Base-by-base conservation (phyloP, 2,888 invertebrate genomes). In the Pardosa pseudoannulata region DNA sequence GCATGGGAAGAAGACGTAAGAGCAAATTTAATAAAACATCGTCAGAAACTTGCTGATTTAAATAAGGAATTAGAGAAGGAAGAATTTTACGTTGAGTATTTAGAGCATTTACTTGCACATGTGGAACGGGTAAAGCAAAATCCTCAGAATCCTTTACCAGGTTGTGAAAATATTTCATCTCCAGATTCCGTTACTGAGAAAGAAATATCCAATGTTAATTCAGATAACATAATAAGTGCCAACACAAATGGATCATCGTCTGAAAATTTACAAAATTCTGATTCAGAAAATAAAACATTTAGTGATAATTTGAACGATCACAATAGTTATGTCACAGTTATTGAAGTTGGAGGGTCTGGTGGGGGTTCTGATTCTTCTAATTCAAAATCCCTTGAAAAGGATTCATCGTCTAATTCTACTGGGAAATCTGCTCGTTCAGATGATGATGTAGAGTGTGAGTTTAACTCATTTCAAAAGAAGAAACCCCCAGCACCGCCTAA, bases 1-100 rank as follows among this genome's bases (percentile, higher is more conserved):
- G 96, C 96, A 91, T 89, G 89, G 89, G 96, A 96, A 92, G 96
- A 96, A 93, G 96, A 97, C 93, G 96, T 97, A 91, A 94, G 96
- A 91, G 96, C 96, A 90, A 96, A 96, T 93, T 94, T 97, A 90
- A 94, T 95, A 91, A 96, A 96, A 92, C 97, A 97, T 93, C 96
- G 96, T 93, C 94, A 95, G 92, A 96, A 96, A 93, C 96, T 96
- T 89, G 93, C 94, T 89, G 94, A 95, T 90, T 87, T 97, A 80
- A 94, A 94, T 91, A 96, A 96, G 91, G 96, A 97, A 92, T 93
- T 97, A 89, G 96, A 96, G 91, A 96, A 97, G 91, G 97, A 97
- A 92, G 95, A 96, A 91, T 95, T 96, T 91, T 97, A 97, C 91
- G 96, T 97, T 13, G 96, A 96, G 91, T 97, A 97, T 92, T 93